These are phyloP conservation scores for Gobionotothen gibberifrons DNA, from an alignment of 2,797 vertebrate species.

Conservation along the genomic window DNA sequence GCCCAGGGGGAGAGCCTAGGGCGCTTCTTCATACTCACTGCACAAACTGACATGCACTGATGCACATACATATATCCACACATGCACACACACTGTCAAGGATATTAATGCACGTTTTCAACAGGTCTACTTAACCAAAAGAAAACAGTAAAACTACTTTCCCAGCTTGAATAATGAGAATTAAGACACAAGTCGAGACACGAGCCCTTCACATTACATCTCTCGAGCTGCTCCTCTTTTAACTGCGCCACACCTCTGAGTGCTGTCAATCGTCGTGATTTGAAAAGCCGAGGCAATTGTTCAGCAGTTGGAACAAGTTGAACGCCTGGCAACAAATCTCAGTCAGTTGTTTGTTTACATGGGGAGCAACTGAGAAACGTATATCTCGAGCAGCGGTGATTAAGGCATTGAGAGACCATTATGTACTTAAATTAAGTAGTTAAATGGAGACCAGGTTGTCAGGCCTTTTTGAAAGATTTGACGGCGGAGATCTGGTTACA, in stretches of 20 bases:
- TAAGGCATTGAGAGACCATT: constrained; percentile 69
- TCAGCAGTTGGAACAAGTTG: constrained; percentile 35
- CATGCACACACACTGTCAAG: constrained; percentile 33
- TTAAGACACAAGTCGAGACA: constrained; percentile 59
- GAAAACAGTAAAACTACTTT: constrained; percentile 59
- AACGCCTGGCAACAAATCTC: constrained; percentile 55
- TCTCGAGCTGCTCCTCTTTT: constrained; percentile 23
- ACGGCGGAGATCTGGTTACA: constrained; percentile 35
- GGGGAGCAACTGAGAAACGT: constrained; percentile 54
- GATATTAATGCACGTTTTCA: constrained; percentile 51
- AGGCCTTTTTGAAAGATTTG: constrained; percentile 47
- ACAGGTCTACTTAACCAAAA: constrained; percentile 36
- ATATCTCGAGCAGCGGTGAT: constrained; percentile 58
- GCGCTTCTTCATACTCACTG: constrained; percentile 10
- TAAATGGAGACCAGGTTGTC: constrained; percentile 74
- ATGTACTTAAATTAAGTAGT: constrained; percentile 76
- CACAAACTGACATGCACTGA: constrained; percentile 11
- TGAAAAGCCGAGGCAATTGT: constrained; percentile 41
- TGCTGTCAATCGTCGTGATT: constrained; percentile 24
- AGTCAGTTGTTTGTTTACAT: constrained; percentile 65
- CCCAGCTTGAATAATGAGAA: constrained; percentile 47
- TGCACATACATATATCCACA: constrained; percentile 8
- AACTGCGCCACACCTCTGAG: constrained; percentile 44
- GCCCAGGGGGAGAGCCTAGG: constrained; percentile 45
- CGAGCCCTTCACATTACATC: constrained; percentile 34